phyloP scores from a whole-genome alignment of 2,888 invertebrate genomes.

The Caenorhabditis macrosperma region DNA sequence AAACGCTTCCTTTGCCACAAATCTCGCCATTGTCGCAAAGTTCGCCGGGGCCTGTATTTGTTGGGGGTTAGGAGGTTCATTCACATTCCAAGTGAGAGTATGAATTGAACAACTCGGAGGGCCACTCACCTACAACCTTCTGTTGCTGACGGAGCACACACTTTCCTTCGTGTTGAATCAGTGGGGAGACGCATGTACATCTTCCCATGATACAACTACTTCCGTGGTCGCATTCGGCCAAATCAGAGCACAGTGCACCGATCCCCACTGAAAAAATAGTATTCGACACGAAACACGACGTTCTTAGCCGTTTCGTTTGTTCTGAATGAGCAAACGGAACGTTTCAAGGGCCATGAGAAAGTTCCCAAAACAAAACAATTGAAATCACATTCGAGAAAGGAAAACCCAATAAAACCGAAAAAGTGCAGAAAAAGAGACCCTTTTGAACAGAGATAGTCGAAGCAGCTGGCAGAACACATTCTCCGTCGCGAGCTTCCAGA shows the following conservation, averaged over 20 bases:
- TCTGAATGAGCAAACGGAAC: not conserved
- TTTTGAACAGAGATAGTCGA: conserved; percentile 64
- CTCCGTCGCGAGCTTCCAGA: conserved; percentile 74
- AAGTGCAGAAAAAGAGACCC: conserved; percentile 52
- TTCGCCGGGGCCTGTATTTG: conserved; percentile 72
- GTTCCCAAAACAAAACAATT: not conserved
- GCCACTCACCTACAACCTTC: conserved; percentile 50
- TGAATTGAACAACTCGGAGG: not conserved
- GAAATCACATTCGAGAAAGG: conserved; percentile 3
- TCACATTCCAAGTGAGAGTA: conserved; percentile 24
- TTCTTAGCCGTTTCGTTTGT: not conserved
- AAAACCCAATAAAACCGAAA: conserved; percentile 8
- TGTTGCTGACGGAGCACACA: conserved; percentile 71
- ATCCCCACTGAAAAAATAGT: conserved; percentile 72
- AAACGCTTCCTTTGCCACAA: conserved; percentile 76
- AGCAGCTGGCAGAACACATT: conserved; percentile 73
- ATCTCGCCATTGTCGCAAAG: conserved; percentile 76
- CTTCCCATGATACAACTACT: conserved; percentile 74
- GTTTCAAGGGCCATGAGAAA: conserved; percentile 2
- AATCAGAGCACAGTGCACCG: conserved; percentile 75
- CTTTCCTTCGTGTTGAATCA: conserved; percentile 75
- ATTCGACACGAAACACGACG: conserved; percentile 2
- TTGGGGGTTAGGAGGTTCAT: conserved; percentile 1
- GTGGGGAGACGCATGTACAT: conserved; percentile 76
- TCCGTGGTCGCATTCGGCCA: conserved; percentile 74